phyloP scores from a whole-genome alignment of 2,113 vertebrate species.

The Drymodes brunneopygia region DNA sequence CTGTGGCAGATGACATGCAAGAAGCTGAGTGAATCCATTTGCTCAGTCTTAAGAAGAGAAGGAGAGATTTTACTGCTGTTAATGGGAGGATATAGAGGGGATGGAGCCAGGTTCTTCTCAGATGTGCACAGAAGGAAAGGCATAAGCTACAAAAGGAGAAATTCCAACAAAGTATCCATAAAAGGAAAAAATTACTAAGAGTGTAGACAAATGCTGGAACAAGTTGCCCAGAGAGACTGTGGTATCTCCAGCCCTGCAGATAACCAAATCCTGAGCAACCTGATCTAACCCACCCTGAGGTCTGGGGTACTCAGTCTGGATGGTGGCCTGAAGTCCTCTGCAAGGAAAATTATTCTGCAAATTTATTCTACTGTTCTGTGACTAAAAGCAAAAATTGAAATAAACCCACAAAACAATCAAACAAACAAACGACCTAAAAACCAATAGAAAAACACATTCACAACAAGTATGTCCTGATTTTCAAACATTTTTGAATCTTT shows the following conservation, averaged over 20 bases:
- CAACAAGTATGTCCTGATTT: background rate
- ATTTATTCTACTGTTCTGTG: background rate
- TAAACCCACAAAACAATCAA: background rate
- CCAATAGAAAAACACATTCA: background rate
- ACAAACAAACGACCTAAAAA: background rate
- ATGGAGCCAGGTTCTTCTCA: background rate
- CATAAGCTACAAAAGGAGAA: background rate
- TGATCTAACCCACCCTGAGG: fast-evolving
- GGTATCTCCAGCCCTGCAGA: background rate
- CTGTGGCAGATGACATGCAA: background rate
- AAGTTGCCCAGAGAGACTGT: background rate
- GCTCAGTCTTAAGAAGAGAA: background rate
- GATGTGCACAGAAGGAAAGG: background rate
- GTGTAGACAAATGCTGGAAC: background rate
- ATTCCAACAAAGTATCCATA: background rate
- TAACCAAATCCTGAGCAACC: background rate
- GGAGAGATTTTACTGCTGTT: background rate
- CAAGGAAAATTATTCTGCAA: background rate
- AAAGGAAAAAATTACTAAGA: background rate
- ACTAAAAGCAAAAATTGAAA: background rate
- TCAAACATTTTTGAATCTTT: background rate
- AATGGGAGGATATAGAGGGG: background rate
- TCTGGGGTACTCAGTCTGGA: background rate
- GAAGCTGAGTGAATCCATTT: background rate
- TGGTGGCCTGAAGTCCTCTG: background rate